Percentiles rank a stretch among this genome's conserved stretches.
phyloP scores from a whole-genome alignment of 2,797 vertebrate genomes.

The Megaceryle alcyon region DNA sequence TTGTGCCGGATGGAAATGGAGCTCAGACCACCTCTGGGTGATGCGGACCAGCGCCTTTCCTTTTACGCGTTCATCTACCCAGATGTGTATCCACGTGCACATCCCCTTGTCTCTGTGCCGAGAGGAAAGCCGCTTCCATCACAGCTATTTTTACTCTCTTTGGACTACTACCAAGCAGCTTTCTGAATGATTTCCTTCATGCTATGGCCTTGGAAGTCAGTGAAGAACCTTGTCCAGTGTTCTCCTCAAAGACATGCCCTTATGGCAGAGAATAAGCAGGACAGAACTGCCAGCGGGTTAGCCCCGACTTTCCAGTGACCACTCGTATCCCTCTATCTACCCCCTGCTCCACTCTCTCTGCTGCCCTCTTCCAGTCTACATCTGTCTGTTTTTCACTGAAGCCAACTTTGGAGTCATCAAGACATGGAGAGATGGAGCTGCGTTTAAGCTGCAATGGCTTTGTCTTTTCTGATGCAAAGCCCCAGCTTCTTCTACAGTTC shows the following conservation, averaged over 20 bases:
- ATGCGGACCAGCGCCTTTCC: background rate
- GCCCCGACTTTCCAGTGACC: background rate
- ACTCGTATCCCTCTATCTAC: background rate
- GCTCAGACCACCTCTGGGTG: constrained; percentile 12
- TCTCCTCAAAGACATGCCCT: background rate
- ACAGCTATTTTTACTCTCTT: background rate
- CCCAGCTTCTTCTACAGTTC: background rate
- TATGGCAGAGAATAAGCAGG: background rate
- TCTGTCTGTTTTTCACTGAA: background rate
- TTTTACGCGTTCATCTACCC: background rate
- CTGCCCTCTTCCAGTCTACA: background rate
- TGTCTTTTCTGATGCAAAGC: background rate
- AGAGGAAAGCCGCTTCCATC: background rate
- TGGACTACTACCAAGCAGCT: background rate
- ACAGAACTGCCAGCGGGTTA: background rate
- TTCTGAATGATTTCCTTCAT: background rate
- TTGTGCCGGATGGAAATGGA: background rate
- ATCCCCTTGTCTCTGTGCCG: background rate
- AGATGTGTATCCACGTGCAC: background rate
- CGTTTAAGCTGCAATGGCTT: background rate
- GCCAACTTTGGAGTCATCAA: background rate
- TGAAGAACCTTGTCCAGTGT: background rate
- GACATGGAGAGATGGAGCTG: background rate
- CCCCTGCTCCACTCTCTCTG: background rate
- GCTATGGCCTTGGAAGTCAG: background rate